These are phyloP conservation scores for Procavia capensis DNA, from an alignment of 2,113 vertebrate species.

Conservation along the genomic window DNA sequence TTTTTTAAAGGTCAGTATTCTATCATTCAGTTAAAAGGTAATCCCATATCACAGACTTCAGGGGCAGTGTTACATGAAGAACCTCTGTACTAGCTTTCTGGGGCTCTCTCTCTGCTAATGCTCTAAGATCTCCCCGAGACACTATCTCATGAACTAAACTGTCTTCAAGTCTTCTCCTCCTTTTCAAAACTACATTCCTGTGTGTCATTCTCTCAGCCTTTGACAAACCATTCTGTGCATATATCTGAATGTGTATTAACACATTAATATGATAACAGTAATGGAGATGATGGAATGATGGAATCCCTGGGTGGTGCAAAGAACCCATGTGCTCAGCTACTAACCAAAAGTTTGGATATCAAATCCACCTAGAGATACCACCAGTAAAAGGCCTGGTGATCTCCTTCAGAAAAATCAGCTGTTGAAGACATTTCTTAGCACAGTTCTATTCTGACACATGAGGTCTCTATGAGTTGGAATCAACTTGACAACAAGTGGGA, in stretches of 20 bases:
- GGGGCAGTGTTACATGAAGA: neutral
- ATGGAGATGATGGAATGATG: neutral
- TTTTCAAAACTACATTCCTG: neutral
- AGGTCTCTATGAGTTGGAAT: no score
- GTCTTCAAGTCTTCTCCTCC: neutral
- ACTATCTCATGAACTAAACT: neutral
- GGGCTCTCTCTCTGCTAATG: neutral
- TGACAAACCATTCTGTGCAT: neutral
- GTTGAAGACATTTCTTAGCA: no score
- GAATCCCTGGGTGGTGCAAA: neutral
- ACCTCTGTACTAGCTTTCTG: neutral
- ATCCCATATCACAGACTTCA: neutral
- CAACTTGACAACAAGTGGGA: no score
- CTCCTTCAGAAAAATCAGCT: no score
- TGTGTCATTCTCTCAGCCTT: neutral
- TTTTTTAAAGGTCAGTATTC: no score
- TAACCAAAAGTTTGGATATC: no score
- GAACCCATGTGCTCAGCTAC: no score
- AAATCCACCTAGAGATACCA: no score
- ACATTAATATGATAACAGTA: neutral
- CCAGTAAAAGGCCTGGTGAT: no score
- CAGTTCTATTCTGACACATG: no score
- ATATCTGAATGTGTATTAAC: neutral
- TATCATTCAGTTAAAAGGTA: neutral
- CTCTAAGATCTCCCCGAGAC: neutral